Conservation (phyloP, 2,113 vertebrate genomes). For the Trogon surrucura region DNA sequence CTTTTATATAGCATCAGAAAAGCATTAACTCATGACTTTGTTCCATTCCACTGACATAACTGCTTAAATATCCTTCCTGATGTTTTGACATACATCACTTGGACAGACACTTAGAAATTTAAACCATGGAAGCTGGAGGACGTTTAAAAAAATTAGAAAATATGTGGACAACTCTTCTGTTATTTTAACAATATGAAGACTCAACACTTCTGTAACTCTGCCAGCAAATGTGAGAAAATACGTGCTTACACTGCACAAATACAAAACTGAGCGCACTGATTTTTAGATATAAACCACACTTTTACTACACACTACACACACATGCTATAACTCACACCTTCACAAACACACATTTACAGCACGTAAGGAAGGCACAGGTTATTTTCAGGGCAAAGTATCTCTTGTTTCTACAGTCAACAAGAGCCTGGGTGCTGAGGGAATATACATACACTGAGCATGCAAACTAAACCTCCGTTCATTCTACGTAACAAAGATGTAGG, state of each 20-base stretch:
- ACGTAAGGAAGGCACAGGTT: not conserved
- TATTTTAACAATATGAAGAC: slow-evolving; percentile 42
- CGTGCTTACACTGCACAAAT: slow-evolving; percentile 10
- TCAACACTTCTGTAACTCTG: not conserved
- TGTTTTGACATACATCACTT: slow-evolving; percentile 11
- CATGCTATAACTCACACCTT: not conserved
- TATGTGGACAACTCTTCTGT: slow-evolving; percentile 3
- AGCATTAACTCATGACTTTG: slow-evolving; percentile 44
- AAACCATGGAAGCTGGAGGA: not conserved
- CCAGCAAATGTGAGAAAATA: slow-evolving; percentile 14
- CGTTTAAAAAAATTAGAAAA: not conserved
- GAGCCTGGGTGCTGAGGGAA: not conserved
- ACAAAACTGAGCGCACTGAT: not conserved
- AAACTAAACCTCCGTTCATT: not conserved
- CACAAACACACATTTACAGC: not conserved
- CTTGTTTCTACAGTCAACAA: not conserved
- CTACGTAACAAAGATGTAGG: not conserved
- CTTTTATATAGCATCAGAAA: slow-evolving; percentile 63
- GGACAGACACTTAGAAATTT: slow-evolving; percentile 7
- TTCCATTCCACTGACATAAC: slow-evolving; percentile 35
- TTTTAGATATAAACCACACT: not conserved
- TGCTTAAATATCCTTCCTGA: slow-evolving; percentile 25
- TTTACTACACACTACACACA: not conserved
- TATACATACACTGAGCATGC: not conserved
- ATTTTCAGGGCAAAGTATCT: not conserved